Conservation (phyloP, 2,888 invertebrate genomes). For the Eristalinus aeneus region DNA sequence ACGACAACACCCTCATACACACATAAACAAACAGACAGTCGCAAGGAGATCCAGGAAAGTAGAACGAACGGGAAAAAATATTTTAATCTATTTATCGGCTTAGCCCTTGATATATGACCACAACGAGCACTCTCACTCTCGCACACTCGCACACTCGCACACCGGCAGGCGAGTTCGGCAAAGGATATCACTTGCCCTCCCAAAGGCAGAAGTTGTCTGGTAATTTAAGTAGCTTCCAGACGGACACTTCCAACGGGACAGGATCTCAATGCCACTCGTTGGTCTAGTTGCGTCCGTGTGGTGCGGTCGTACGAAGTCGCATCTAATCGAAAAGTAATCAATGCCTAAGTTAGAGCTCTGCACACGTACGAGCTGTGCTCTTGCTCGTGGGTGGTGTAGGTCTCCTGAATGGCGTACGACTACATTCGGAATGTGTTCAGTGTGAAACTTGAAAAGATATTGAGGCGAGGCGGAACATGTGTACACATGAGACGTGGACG, state of each 20-base stretch:
- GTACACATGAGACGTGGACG: slow-evolving; percentile 26
- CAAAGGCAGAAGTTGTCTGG: slow-evolving; percentile 58
- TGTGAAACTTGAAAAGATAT: slow-evolving; percentile 29
- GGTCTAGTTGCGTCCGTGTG: not conserved
- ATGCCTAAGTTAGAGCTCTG: slow-evolving; percentile 53
- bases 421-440: slow-evolving; percentile 37
- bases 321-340: slow-evolving; percentile 68
- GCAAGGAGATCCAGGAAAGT: not conserved
- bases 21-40: not conserved
- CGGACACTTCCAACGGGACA: slow-evolving; percentile 23
- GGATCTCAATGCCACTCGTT: slow-evolving; percentile 19
- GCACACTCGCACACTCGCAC: not conserved
- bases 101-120: slow-evolving; percentile 65
- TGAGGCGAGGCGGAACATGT: slow-evolving; percentile 7
- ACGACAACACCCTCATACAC: too few relatives aligned
- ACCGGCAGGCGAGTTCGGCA: not conserved
- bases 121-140: slow-evolving; percentile 27
- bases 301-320: slow-evolving; percentile 6
- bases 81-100: slow-evolving; percentile 68
- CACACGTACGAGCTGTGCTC: slow-evolving; percentile 7
- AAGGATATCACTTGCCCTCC: slow-evolving; percentile 41
- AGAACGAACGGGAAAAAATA: slow-evolving; percentile 21
- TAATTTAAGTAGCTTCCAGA: slow-evolving; percentile 62
- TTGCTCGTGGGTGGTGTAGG: not conserved
- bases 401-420: slow-evolving; percentile 27